phyloP scores from a whole-genome alignment of 1,140 invertebrate species.

The Drosophila bocqueti region DNA sequence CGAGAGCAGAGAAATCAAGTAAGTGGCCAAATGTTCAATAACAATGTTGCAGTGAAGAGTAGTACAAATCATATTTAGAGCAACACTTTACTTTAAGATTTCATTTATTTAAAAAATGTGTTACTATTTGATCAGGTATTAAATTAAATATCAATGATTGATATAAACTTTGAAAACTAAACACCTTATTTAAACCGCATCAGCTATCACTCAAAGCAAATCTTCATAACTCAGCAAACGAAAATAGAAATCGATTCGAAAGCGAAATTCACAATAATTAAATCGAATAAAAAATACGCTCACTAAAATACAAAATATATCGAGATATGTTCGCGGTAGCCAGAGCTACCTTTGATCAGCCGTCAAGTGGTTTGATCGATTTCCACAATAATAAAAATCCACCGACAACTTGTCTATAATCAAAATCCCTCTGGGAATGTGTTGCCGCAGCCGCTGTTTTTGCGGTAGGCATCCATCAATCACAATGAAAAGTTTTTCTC shows the following conservation, averaged over 20 bases:
- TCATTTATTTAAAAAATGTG: background rate
- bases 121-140: background rate
- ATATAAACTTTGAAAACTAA: background rate
- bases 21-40: conserved; percentile 2
- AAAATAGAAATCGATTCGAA: background rate
- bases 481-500: conserved; percentile 55
- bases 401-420: conserved; percentile 78
- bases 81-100: too few relatives aligned
- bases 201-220: conserved; percentile 2
- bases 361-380: conserved; percentile 81
- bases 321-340: conserved; percentile 30
- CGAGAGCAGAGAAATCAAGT: conserved; percentile 10
- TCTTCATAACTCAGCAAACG: conserved; percentile 26
- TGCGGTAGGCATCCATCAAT: conserved; percentile 70
- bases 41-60: background rate
- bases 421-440: conserved; percentile 58
- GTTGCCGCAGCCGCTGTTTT: conserved; percentile 56
- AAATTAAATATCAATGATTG: background rate
- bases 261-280: conserved; percentile 54
- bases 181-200: background rate
- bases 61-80: background rate
- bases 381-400: conserved; percentile 75
- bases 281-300: conserved; percentile 70
- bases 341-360: conserved; percentile 69
- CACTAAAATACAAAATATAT: conserved; percentile 36